Conservation (phyloP, 2,113 vertebrate genomes). For the Platysteira castanea region DNA sequence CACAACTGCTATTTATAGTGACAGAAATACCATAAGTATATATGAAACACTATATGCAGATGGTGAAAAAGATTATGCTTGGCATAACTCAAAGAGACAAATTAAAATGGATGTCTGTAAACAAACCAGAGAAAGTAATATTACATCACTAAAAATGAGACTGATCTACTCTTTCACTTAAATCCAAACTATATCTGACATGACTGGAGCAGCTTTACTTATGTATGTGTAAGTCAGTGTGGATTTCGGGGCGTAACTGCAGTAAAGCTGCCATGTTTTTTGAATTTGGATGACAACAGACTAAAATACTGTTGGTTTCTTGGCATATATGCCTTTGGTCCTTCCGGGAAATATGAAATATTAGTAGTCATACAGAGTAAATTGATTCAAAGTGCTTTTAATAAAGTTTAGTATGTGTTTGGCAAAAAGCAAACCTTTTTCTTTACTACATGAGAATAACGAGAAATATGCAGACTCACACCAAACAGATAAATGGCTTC, state of each 20-base stretch:
- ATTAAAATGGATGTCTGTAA: background rate
- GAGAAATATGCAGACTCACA: background rate
- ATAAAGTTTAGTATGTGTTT: background rate
- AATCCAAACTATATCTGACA: background rate
- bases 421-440: background rate
- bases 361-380: background rate
- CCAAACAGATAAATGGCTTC: background rate
- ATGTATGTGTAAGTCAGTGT: background rate
- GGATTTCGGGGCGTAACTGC: background rate
- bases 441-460: background rate
- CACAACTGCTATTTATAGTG: background rate
- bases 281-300: background rate
- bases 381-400: conserved; percentile 1
- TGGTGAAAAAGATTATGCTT: background rate
- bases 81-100: background rate
- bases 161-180: background rate
- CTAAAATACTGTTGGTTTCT: background rate
- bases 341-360: background rate
- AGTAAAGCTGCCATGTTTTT: background rate
- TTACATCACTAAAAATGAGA: background rate
- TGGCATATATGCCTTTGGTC: background rate
- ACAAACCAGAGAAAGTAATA: background rate
- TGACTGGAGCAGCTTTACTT: background rate
- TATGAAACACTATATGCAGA: background rate
- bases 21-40: conserved; percentile 2